A percentile compares a stretch with the other conserved stretches of the same genome.
These are phyloP conservation scores for Malurus splendens DNA, from an alignment of 2,797 vertebrate species.

Conservation along the genomic window DNA sequence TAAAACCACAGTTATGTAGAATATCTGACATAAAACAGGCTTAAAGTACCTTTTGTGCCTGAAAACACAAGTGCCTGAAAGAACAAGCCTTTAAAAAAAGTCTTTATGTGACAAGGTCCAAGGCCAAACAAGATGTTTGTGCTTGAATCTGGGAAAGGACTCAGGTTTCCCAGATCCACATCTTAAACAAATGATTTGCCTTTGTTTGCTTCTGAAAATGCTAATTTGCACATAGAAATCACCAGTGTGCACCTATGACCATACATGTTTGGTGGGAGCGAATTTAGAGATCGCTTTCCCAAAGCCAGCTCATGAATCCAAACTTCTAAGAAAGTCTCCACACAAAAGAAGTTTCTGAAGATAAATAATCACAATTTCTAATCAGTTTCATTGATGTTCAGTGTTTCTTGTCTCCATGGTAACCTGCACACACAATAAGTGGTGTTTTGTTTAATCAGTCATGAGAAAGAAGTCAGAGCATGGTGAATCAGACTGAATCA, in stretches of 20 bases:
- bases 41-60: background rate
- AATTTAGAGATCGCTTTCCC: background rate
- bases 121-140: conserved; percentile 28
- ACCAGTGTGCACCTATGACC: background rate
- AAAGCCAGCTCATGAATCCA: background rate
- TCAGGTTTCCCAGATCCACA: background rate
- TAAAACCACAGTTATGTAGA: background rate
- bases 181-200: background rate
- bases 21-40: background rate
- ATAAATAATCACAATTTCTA: conserved; percentile 32
- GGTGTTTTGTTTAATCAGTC: conserved; percentile 51
- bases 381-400: conserved; percentile 43
- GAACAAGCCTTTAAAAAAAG: background rate
- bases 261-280: background rate
- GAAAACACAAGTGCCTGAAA: background rate
- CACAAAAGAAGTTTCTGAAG: conserved; percentile 14
- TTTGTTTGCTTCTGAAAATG: conserved; percentile 38
- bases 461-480: conserved; percentile 30
- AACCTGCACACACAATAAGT: conserved; percentile 31
- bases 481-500: conserved; percentile 47
- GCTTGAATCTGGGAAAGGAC: conserved; percentile 13
- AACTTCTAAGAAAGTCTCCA: background rate
- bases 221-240: background rate
- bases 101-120: conserved; percentile 11
- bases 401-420: background rate